These are phyloP conservation scores for Chloroclysta siterata DNA, from an alignment of 2,888 invertebrate genomes.

Conservation along the genomic window DNA sequence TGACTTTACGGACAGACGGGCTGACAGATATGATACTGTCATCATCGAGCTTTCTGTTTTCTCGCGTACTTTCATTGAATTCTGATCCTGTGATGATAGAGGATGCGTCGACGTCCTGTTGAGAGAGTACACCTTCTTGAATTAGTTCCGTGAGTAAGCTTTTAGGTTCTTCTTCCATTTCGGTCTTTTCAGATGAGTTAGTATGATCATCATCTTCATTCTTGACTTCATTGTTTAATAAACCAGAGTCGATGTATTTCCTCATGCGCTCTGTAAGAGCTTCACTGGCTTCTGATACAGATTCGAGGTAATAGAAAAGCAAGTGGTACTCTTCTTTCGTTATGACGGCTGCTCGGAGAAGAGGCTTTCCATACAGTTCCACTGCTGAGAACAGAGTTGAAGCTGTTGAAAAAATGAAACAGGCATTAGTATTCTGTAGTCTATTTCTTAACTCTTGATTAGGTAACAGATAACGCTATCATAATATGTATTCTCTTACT, in stretches of 20 bases:
- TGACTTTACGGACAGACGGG: constrained; percentile 68
- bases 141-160: constrained; percentile 77
- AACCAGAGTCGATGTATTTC: constrained; percentile 80
- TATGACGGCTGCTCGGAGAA: constrained; percentile 80
- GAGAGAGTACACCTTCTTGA: constrained; percentile 76
- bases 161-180: constrained; percentile 63
- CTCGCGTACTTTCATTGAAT: constrained; percentile 59
- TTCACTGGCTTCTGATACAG: constrained; percentile 79
- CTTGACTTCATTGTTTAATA: constrained; percentile 63
- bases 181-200: constrained; percentile 51
- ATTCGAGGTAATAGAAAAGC: constrained; percentile 81
- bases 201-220: constrained; percentile 54
- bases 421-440: constrained; percentile 39
- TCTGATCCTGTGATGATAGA: constrained; percentile 70
- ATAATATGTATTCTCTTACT: constrained; percentile 40
- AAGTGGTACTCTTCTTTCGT: constrained; percentile 82
- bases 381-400: constrained; percentile 85
- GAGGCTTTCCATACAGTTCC: constrained; percentile 87
- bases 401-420: constrained; percentile 69
- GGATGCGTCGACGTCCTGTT: constrained; percentile 75
- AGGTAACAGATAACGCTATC: constrained; percentile 29
- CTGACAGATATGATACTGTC: constrained; percentile 67
- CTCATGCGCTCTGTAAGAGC: constrained; percentile 78
- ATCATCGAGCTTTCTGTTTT: constrained; percentile 67
- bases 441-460: constrained; percentile 19